These are phyloP conservation scores for Hyla sarda DNA, from an alignment of 2,113 vertebrate genomes.

Conservation along the genomic window DNA sequence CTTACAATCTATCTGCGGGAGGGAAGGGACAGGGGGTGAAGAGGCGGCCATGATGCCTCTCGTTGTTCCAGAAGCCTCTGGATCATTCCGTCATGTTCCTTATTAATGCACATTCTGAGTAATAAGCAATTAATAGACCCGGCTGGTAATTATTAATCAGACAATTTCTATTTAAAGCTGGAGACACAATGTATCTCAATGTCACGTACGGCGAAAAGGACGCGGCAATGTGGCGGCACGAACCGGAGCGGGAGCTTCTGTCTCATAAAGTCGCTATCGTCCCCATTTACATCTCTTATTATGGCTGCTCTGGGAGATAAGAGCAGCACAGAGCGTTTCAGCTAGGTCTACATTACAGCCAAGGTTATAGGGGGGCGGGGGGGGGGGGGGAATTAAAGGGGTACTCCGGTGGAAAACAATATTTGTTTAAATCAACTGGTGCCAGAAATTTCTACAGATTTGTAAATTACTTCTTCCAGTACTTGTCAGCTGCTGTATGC, in stretches of 20 bases:
- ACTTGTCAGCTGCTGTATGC: too few relatives aligned
- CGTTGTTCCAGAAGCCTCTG: not conserved
- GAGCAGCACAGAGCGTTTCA: constrained; percentile 16
- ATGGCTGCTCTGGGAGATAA: not conserved
- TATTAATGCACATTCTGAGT: constrained; percentile 37
- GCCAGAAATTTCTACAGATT: too few relatives aligned
- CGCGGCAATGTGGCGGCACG: not conserved
- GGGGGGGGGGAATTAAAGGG: not conserved
- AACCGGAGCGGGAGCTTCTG: not conserved
- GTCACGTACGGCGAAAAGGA: constrained; percentile 2
- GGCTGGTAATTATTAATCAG: constrained; percentile 54
- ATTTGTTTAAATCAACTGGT: too few relatives aligned
- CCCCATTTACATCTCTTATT: not conserved
- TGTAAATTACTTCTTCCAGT: too few relatives aligned
- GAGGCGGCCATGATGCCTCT: too few relatives aligned
- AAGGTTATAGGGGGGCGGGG: not conserved
- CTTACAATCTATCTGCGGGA: not conserved
- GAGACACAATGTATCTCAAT: constrained; percentile 32
- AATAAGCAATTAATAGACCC: constrained; percentile 45
- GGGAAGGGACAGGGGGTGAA: too few relatives aligned
- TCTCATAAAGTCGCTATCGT: not conserved
- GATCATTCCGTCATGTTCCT: not conserved
- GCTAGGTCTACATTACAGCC: not conserved
- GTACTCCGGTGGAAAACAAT: too few relatives aligned
- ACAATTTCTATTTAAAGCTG: constrained; percentile 32